These are phyloP conservation scores for Polyommatus iphigenia DNA, from an alignment of 2,888 invertebrate genomes.

Conservation along the genomic window DNA sequence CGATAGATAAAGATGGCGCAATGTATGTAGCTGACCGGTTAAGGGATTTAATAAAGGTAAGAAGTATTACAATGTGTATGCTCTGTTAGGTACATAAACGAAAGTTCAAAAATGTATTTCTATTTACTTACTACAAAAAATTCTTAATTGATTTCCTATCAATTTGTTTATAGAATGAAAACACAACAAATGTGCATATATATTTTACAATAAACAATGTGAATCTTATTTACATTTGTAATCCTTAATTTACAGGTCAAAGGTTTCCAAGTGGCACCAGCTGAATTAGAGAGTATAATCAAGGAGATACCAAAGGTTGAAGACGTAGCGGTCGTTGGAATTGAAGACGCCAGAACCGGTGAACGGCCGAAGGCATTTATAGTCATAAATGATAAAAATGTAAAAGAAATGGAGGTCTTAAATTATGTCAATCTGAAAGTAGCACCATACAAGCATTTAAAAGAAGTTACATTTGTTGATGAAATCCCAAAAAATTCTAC, in stretches of 20 bases:
- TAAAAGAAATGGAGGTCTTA: slow-evolving; percentile 79
- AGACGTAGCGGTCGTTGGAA: slow-evolving; percentile 92
- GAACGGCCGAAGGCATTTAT: slow-evolving; percentile 89
- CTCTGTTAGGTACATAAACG: too few relatives aligned
- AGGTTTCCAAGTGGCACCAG: slow-evolving; percentile 90
- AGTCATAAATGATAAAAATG: slow-evolving; percentile 73
- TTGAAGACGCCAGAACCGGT: slow-evolving; percentile 83
- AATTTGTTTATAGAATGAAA: too few relatives aligned
- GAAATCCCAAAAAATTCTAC: slow-evolving; percentile 87
- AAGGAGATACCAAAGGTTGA: slow-evolving; percentile 85
- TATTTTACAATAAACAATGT: not conserved
- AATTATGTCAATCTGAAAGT: slow-evolving; percentile 84
- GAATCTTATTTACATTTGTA: not conserved
- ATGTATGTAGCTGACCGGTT: slow-evolving; percentile 87
- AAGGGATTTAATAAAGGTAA: slow-evolving; percentile 90
- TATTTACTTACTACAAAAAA: too few relatives aligned
- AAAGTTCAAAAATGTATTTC: not conserved
- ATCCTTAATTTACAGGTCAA: slow-evolving; percentile 70
- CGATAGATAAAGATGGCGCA: slow-evolving; percentile 82
- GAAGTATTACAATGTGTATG: not conserved
- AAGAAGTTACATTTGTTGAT: slow-evolving; percentile 83
- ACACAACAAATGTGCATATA: too few relatives aligned
- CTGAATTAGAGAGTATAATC: slow-evolving; percentile 89
- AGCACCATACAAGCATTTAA: slow-evolving; percentile 87
- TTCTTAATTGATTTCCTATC: too few relatives aligned